Evolutionary conservation across 2,113 vertebrate species (phyloP).

Genomic region (Numenius arquata): DNA sequence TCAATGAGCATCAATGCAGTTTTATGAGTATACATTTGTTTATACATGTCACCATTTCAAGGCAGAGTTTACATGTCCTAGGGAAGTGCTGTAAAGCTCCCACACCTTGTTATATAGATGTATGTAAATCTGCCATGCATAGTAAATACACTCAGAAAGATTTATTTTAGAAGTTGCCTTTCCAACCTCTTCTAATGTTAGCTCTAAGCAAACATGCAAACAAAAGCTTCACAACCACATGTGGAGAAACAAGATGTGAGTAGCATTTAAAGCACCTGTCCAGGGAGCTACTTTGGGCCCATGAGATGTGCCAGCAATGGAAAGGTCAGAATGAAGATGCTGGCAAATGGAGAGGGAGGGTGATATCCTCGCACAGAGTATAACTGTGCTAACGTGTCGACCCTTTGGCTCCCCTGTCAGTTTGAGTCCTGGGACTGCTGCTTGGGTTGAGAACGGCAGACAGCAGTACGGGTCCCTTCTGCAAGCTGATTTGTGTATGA

Average conservation of each 20-base stretch:
- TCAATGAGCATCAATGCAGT: not conserved
- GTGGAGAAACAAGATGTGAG: not conserved
- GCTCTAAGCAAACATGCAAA: not conserved
- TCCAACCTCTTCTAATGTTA: not conserved
- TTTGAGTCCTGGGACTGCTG: not conserved
- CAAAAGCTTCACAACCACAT: not conserved
- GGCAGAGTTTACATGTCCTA: not conserved
- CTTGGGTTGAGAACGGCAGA: not conserved
- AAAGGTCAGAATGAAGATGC: slow-evolving; percentile 47
- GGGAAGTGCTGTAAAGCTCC: not conserved
- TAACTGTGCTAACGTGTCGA: not conserved
- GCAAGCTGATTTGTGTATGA: not conserved
- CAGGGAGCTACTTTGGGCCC: not conserved
- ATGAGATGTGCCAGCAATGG: not conserved
- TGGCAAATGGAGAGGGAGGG: not conserved
- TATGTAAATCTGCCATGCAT: not conserved
- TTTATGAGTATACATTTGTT: not conserved
- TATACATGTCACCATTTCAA: not conserved
- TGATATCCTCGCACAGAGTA: not conserved
- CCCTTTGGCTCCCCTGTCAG: not conserved
- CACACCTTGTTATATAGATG: not conserved
- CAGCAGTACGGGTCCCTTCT: not conserved
- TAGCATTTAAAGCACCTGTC: not conserved
- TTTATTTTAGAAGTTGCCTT: slow-evolving; percentile 3
- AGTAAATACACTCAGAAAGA: not conserved